Conservation (phyloP, 2,888 invertebrate genomes). For the Andrena haemorrhoa region DNA sequence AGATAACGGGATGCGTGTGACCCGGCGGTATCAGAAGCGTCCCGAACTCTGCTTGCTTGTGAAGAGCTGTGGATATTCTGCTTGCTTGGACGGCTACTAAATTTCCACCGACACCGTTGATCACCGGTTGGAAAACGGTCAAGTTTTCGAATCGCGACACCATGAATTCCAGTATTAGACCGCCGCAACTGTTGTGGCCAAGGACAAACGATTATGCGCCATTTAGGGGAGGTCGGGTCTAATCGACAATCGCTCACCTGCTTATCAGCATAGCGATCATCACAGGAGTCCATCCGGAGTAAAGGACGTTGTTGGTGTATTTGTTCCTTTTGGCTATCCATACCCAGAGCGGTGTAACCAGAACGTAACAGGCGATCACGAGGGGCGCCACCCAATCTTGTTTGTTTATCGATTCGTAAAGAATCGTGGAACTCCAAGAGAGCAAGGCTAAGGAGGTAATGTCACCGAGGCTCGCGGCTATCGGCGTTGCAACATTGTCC, state of each 20-base stretch:
- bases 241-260: constrained; percentile 85
- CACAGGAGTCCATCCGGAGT: constrained; percentile 92
- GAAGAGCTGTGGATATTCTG: constrained; percentile 91
- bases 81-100: constrained; percentile 92
- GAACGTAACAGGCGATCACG: constrained; percentile 88
- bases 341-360: constrained; percentile 91
- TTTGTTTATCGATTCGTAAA: constrained; percentile 87
- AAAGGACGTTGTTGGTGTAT: constrained; percentile 89
- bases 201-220: neutral
- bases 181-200: constrained; percentile 87
- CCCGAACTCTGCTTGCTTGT: constrained; percentile 88
- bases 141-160: constrained; percentile 89
- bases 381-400: constrained; percentile 89
- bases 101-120: constrained; percentile 93
- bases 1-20: constrained; percentile 86
- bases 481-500: constrained; percentile 93
- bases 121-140: constrained; percentile 93
- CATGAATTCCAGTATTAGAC: constrained; percentile 90
- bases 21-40: constrained; percentile 86
- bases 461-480: constrained; percentile 93
- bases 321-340: constrained; percentile 90
- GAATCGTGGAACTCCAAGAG: constrained; percentile 87
- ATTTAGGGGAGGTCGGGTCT: neutral
- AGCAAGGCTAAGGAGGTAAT: constrained; percentile 89
- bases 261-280: constrained; percentile 93